Conservation (phyloP, 1,140 invertebrate species). For the Pectinophora gossypiella region DNA sequence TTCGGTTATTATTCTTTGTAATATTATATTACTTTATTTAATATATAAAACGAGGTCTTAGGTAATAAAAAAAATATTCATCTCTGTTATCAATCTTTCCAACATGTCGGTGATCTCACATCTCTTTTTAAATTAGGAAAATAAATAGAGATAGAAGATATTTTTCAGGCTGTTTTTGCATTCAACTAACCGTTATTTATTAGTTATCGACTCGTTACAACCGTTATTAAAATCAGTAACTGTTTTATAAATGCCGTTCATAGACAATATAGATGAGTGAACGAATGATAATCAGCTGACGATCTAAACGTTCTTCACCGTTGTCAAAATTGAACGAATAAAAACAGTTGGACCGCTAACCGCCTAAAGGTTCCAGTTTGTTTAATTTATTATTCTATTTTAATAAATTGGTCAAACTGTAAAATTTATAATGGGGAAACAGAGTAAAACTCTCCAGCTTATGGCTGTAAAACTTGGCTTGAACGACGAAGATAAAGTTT, state of each 20-base stretch:
- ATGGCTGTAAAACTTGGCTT: slow-evolving; percentile 53
- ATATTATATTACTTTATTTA: too few relatives aligned
- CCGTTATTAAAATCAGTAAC: neutral
- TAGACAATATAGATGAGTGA: neutral
- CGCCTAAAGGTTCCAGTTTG: neutral
- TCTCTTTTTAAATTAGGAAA: neutral
- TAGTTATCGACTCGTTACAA: neutral
- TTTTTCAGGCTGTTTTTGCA: neutral
- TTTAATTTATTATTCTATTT: neutral
- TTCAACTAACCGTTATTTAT: too few relatives aligned
- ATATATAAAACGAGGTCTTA: too few relatives aligned
- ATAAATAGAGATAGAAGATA: neutral
- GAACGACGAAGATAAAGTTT: slow-evolving; percentile 49
- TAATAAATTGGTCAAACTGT: neutral
- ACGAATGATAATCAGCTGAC: neutral
- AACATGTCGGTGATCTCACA: neutral
- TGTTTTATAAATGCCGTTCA: neutral
- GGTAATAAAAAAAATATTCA: too few relatives aligned
- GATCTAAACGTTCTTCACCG: neutral
- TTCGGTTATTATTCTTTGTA: too few relatives aligned
- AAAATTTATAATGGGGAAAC: slow-evolving; percentile 28
- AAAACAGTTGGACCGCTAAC: neutral
- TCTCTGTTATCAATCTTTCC: neutral
- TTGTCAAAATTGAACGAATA: neutral
- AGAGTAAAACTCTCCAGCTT: slow-evolving; percentile 46